Conservation (phyloP, 2,113 vertebrate species). For the Nothocercus julius region DNA sequence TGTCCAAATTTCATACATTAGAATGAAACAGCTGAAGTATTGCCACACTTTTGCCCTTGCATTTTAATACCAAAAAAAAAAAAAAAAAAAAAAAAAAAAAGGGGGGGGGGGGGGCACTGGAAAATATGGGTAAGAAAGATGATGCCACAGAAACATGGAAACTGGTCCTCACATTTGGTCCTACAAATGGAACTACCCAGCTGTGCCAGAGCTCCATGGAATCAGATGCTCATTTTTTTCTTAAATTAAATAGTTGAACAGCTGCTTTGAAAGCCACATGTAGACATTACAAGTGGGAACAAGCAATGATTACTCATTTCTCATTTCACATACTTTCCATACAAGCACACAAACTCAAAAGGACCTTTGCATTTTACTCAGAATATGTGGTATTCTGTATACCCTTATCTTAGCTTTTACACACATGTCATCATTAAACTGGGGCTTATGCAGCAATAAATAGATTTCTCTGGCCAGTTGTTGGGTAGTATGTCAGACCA, state of each 20-base stretch:
- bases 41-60: background rate
- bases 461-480: background rate
- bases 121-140: background rate
- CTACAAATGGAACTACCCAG: background rate
- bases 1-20: background rate
- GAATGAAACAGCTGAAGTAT: background rate
- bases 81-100: too few species aligned
- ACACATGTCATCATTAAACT: background rate
- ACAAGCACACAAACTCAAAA: background rate
- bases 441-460: rapidly evolving
- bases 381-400: background rate
- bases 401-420: background rate
- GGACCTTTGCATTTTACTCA: background rate
- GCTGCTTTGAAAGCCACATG: background rate
- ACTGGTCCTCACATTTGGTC: background rate
- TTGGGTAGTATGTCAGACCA: background rate
- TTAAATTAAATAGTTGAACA: background rate
- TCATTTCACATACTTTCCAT: background rate
- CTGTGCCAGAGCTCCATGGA: background rate
- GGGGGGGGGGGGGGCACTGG: too few species aligned
- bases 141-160: background rate
- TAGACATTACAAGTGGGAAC: background rate
- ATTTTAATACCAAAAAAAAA: background rate
- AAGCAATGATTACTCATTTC: background rate
- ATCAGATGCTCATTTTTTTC: background rate